These are phyloP conservation scores for Gymnoscopelus microlampas DNA, from an alignment of 2,797 vertebrate genomes.

Conservation along the genomic window DNA sequence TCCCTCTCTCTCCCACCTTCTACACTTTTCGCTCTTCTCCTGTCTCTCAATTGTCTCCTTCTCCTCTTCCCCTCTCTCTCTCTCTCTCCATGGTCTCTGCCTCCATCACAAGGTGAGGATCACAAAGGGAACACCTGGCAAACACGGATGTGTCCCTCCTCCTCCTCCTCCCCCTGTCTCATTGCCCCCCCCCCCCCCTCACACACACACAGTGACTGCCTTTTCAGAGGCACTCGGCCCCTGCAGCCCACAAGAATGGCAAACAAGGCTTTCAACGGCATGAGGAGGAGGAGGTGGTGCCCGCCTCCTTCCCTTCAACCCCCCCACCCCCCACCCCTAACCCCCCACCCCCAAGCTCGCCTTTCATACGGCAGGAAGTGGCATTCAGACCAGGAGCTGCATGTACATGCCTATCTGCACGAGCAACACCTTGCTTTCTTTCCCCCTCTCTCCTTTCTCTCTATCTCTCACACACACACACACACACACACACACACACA, in stretches of 20 bases:
- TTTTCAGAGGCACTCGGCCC: slow-evolving; percentile 77
- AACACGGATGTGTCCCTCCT: slow-evolving; percentile 72
- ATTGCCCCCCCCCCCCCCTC: slow-evolving; percentile 27
- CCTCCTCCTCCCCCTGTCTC: slow-evolving; percentile 35
- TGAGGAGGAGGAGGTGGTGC: slow-evolving; percentile 38
- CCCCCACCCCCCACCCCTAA: slow-evolving; percentile 57
- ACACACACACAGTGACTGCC: slow-evolving; percentile 41
- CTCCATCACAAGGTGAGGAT: slow-evolving; percentile 75
- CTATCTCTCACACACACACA: background rate
- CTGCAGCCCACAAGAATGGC: slow-evolving; percentile 76
- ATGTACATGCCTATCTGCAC: slow-evolving; percentile 74
- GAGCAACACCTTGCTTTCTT: slow-evolving; percentile 54
- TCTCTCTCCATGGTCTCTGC: slow-evolving; percentile 32
- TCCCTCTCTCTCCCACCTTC: slow-evolving; percentile 35
- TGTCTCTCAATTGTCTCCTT: slow-evolving; percentile 37
- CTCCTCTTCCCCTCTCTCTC: slow-evolving; percentile 17
- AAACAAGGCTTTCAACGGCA: slow-evolving; percentile 79
- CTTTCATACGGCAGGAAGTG: slow-evolving; percentile 82
- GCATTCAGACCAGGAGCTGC: slow-evolving; percentile 79
- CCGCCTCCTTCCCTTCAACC: slow-evolving; percentile 26
- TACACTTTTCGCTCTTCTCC: background rate
- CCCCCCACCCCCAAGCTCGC: slow-evolving; percentile 63
- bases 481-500: slow-evolving; percentile 1
- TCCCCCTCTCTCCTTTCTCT: slow-evolving; percentile 44
- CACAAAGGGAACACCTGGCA: slow-evolving; percentile 87